Percentiles rank a stretch among this genome's conserved stretches.
Conservation (phyloP, 1,140 invertebrate genomes). For the Aphaenogaster ashmeadi region DNA sequence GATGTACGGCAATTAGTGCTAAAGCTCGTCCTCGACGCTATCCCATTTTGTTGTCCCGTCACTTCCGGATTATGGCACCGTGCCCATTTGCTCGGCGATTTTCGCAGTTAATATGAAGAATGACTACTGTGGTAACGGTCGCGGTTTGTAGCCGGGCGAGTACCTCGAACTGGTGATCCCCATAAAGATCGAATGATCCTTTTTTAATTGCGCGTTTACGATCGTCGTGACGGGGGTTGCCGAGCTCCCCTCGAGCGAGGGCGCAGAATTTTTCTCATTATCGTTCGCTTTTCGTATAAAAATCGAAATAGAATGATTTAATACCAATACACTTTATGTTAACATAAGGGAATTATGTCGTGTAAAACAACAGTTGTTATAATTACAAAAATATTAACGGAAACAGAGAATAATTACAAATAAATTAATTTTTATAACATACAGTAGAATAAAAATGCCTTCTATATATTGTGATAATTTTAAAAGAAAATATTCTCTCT, state of each 20-base stretch:
- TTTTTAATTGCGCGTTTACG: constrained; percentile 32
- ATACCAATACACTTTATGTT: background rate
- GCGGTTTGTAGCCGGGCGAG: constrained; percentile 60
- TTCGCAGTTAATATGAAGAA: constrained; percentile 42
- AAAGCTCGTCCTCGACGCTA: constrained; percentile 56
- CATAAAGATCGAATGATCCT: constrained; percentile 5
- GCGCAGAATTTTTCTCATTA: background rate
- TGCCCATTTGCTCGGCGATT: constrained; percentile 27
- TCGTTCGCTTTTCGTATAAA: background rate
- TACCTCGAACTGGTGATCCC: constrained; percentile 8
- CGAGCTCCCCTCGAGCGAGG: background rate
- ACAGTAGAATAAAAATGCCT: background rate
- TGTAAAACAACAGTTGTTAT: background rate
- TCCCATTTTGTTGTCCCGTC: constrained; percentile 74
- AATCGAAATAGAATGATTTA: background rate
- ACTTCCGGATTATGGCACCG: constrained; percentile 73
- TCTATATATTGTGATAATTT: background rate
- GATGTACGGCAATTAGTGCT: constrained; percentile 70
- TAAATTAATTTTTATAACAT: constrained; percentile 14
- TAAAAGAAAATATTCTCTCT: background rate
- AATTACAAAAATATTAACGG: background rate
- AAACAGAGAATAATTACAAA: background rate
- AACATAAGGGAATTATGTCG: background rate
- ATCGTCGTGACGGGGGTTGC: background rate
- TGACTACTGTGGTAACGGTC: background rate